Evolutionary conservation across 2,797 vertebrate genomes (phyloP).

Genomic region (Bradypodion pumilum): DNA sequence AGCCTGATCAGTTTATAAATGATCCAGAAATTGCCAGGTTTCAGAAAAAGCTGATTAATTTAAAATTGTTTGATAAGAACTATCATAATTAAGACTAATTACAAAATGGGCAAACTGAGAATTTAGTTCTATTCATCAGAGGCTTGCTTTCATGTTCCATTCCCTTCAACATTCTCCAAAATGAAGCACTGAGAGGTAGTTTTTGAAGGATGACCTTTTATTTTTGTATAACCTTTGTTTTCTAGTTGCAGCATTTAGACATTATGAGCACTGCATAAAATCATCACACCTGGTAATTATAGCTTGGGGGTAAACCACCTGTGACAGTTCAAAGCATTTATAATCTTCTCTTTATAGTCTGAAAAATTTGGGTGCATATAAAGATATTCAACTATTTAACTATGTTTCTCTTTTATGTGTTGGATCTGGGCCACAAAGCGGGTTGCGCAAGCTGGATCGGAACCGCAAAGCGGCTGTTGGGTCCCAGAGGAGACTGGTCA

Average conservation of each 20-base stretch:
- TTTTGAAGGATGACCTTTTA: neutral
- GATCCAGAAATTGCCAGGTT: neutral
- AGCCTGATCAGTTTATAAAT: neutral
- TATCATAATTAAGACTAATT: neutral
- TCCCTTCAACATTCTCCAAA: neutral
- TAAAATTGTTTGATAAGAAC: neutral
- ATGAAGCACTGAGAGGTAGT: neutral
- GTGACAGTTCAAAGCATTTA: neutral
- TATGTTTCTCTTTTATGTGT: neutral
- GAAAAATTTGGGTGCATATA: neutral
- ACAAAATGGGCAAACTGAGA: neutral
- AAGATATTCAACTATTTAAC: conserved; percentile 3
- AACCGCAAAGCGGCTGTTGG: too few relatives aligned
- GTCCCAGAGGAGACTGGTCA: too few relatives aligned
- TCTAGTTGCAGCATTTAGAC: neutral
- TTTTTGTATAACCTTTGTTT: neutral
- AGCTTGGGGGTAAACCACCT: conserved; percentile 14
- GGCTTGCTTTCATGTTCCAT: neutral
- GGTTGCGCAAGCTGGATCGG: too few relatives aligned
- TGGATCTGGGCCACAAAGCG: too few relatives aligned
- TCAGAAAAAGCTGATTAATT: neutral
- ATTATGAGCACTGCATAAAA: conserved; percentile 11
- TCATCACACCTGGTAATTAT: conserved; percentile 23
- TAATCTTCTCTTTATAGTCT: neutral
- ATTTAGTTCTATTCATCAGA: neutral